phyloP scores from a whole-genome alignment of 2,797 vertebrate genomes.

The Delichon dasypus region DNA sequence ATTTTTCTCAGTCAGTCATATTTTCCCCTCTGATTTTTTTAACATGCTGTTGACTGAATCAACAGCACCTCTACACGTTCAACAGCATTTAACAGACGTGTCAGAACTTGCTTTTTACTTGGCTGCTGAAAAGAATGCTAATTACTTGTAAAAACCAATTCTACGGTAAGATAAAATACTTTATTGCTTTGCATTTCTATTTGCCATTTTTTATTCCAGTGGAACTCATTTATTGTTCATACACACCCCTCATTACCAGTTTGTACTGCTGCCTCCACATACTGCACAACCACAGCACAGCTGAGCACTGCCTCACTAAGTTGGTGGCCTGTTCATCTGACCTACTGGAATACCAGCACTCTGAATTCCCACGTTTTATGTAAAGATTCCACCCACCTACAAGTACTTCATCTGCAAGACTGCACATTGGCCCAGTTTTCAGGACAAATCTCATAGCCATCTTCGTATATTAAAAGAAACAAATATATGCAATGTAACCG shows the following conservation, averaged over 20 bases:
- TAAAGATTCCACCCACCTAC: neutral
- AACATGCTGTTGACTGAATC: neutral
- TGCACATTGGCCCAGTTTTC: neutral
- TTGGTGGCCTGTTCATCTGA: neutral
- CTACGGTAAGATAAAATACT: neutral
- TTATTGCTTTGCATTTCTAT: neutral
- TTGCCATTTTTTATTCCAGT: neutral
- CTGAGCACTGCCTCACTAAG: neutral
- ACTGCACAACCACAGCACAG: neutral
- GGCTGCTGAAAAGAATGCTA: neutral
- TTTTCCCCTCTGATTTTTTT: neutral
- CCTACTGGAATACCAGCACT: neutral
- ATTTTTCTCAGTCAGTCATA: neutral
- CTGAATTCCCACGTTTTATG: neutral
- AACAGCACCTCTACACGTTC: neutral
- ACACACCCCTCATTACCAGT: neutral
- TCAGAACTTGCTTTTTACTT: neutral
- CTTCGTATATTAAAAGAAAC: neutral
- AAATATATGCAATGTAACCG: neutral
- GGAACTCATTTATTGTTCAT: neutral
- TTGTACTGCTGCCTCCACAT: neutral
- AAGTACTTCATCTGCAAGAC: neutral
- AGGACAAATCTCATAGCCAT: neutral
- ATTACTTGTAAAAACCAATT: neutral
- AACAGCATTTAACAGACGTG: neutral